Evolutionary conservation across 2,113 vertebrate species (phyloP).

Genomic region (Ursus arctos): DNA sequence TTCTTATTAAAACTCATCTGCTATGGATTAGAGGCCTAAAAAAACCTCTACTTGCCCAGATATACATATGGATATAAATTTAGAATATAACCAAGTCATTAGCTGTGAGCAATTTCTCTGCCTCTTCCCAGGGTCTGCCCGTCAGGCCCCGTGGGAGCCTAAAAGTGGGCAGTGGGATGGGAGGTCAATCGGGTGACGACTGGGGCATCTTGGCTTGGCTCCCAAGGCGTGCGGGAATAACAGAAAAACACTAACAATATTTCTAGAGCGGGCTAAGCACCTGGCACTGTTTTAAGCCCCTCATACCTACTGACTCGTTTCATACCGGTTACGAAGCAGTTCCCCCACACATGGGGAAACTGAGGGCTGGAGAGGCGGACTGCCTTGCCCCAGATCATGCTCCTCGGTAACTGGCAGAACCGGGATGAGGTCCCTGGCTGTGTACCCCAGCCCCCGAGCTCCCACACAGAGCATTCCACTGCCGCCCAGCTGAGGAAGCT

Average conservation of each 20-base stretch:
- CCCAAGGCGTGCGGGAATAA: not conserved
- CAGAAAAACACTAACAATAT: fast-evolving
- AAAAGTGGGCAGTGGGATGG: not conserved
- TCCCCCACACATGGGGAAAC: not conserved
- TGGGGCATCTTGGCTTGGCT: not conserved
- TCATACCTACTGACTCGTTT: fast-evolving
- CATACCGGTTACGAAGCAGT: not conserved
- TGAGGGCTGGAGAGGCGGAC: not conserved
- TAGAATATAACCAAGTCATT: not conserved
- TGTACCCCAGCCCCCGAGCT: not conserved
- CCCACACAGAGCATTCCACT: fast-evolving
- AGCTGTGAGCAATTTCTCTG: not conserved
- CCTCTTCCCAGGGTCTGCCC: not conserved
- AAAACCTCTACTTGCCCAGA: not conserved
- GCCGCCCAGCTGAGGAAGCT: fast-evolving
- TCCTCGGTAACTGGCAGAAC: not conserved
- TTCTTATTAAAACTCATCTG: conserved; percentile 61
- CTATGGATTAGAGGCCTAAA: conserved; percentile 23
- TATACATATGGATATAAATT: not conserved
- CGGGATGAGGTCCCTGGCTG: not conserved
- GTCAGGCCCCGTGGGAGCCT: not conserved
- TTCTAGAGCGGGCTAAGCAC: not conserved
- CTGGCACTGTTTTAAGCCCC: not conserved
- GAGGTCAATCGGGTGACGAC: not conserved
- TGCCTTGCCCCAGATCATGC: fast-evolving